These are phyloP conservation scores for Drosophila sulfurigaster DNA, from an alignment of 1,140 invertebrate species.

Conservation along the genomic window DNA sequence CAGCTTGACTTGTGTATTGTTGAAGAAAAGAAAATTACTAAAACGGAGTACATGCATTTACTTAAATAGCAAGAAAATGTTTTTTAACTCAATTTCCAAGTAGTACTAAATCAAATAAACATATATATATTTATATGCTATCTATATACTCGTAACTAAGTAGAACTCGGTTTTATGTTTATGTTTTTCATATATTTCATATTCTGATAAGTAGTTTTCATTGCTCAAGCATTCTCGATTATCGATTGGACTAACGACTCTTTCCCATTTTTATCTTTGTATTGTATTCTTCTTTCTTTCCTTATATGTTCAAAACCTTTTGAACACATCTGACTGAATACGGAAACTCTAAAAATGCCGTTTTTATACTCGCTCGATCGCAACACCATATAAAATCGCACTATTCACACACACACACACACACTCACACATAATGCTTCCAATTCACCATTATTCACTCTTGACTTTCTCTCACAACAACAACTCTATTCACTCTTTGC, in stretches of 20 bases:
- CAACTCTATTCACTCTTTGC: not conserved
- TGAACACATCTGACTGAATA: constrained; percentile 6
- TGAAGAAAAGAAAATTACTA: constrained; percentile 19
- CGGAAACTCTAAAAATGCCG: constrained; percentile 7
- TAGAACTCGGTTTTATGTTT: constrained; percentile 11
- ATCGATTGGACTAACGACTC: constrained; percentile 51
- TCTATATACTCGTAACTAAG: constrained; percentile 24
- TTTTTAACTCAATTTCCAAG: constrained; percentile 45
- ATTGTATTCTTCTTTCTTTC: constrained; percentile 71
- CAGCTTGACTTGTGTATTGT: constrained; percentile 56
- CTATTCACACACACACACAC: not conserved
- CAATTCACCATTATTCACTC: constrained; percentile 33
- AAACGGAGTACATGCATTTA: constrained; percentile 80
- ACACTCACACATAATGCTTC: constrained; percentile 28
- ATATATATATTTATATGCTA: constrained; percentile 5
- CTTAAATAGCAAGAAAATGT: constrained; percentile 59
- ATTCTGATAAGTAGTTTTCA: constrained; percentile 27
- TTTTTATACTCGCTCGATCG: not conserved
- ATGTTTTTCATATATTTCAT: not conserved
- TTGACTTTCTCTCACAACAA: constrained; percentile 1
- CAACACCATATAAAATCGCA: constrained; percentile 5
- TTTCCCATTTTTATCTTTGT: constrained; percentile 65
- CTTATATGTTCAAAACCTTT: constrained; percentile 46
- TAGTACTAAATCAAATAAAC: constrained; percentile 14
- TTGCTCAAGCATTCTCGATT: constrained; percentile 5